Base-by-base conservation (phyloP, 2,888 invertebrate genomes). In the Hypena proboscidalis region DNA sequence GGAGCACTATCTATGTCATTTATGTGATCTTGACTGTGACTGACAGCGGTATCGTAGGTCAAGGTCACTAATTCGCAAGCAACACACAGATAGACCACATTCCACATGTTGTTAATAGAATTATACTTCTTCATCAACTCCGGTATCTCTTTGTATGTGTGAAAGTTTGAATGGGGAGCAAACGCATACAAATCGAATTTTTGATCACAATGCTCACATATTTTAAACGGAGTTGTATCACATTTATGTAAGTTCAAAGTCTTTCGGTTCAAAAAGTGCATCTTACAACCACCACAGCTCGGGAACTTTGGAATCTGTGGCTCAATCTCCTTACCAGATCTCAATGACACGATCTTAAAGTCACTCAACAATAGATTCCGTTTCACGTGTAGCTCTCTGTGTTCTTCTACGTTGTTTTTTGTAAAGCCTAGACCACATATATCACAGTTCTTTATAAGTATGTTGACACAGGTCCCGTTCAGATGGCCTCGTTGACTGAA, bases 11-110 rank as follows among this genome's bases (percentile, higher is more conserved):
- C 7, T 30, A 54, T 44, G 3, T 68, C 51, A 4, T 61, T 68
- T 0, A 73, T 59, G 32, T 86, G 85, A 0, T 64, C 60, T 19
- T 85, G 85, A 1, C 76, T 66, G 29, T 86, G 86, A 0, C 74
- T 77, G 0, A 86, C 75, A 0, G 74, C 74, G 0, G 65, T 55
- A 11, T 85, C 83, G 22, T 87, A 86, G 0, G 59, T 52, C 25
- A 82, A 74, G 0, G 72, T 70, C 0, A 75, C 57, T 0, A 77
- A 41, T 0, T 76, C 63, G 20, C 87, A 87, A 0, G 40, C 32
- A 0, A 32, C 17, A 34, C 87, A 87, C 1, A 58, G 38, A 11
- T 69, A 85, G 0, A 84, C 44, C 0, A 85, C 69, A 6, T 84
- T 78, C 84, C 85, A 84, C 4, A 70, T 70, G 0, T 61, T 61